Percentiles rank a stretch among this genome's conserved stretches.
phyloP scores from a whole-genome alignment of 2,888 invertebrate species.

The Abrostola tripartita region DNA sequence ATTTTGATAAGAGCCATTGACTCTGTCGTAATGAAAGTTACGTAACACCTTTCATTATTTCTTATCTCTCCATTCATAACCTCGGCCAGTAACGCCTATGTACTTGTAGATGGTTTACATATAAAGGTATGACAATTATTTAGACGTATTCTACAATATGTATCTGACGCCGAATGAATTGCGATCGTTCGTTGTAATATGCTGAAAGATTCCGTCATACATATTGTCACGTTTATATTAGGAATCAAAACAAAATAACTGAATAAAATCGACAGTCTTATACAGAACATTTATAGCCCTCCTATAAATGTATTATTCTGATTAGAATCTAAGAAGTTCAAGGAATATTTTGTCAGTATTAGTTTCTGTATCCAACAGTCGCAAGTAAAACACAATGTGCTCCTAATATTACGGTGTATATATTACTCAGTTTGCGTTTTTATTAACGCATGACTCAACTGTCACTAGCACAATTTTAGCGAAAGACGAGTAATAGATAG shows the following conservation, averaged over 20 bases:
- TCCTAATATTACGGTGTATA: constrained; percentile 52
- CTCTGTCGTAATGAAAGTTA: constrained; percentile 58
- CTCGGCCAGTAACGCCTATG: constrained; percentile 16
- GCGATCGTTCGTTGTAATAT: background rate
- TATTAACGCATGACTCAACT: constrained; percentile 69
- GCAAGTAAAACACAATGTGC: constrained; percentile 64
- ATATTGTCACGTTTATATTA: constrained; percentile 6
- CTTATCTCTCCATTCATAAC: constrained; percentile 54
- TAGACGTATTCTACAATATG: background rate
- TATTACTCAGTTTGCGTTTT: constrained; percentile 65
- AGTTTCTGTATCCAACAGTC: constrained; percentile 21
- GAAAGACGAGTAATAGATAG: constrained; percentile 59
- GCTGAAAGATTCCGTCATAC: constrained; percentile 11
- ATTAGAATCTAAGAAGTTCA: background rate
- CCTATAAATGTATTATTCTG: no score
- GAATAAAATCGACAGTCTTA: constrained; percentile 18
- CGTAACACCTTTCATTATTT: constrained; percentile 57
- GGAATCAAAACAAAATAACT: constrained; percentile 8
- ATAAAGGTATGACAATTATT: constrained; percentile 6
- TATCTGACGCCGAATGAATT: background rate
- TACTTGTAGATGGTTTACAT: background rate
- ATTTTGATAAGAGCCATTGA: constrained; percentile 69
- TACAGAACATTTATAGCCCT: constrained; percentile 12
- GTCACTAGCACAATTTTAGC: constrained; percentile 57
- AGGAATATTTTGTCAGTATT: constrained; percentile 13